Percentiles rank a stretch among this genome's conserved stretches.
Conservation (phyloP, 2,113 vertebrate genomes). For the Garra rufa region DNA sequence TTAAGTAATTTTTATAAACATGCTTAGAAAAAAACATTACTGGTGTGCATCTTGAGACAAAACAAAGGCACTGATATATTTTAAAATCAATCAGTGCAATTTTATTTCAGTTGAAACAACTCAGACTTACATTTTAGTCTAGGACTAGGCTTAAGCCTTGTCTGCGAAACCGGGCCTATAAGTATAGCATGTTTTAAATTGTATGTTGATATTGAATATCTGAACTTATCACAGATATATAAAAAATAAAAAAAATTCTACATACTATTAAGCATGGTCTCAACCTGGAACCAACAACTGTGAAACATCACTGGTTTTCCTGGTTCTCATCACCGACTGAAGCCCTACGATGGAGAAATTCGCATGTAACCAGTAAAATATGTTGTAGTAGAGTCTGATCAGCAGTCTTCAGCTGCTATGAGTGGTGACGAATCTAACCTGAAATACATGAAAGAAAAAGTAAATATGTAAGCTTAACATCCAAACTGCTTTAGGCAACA, state of each 20-base stretch:
- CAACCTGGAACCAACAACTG: not conserved
- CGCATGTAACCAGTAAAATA: not conserved
- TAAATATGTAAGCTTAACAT: not conserved
- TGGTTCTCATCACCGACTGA: not conserved
- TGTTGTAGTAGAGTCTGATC: not conserved
- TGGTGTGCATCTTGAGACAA: too few relatives aligned
- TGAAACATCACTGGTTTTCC: not conserved
- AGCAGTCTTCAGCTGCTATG: not conserved
- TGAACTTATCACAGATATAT: not conserved
- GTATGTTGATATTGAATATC: not conserved
- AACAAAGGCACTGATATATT: too few relatives aligned
- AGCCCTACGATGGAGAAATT: not conserved
- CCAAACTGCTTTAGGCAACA: not conserved
- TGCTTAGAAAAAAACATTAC: too few relatives aligned
- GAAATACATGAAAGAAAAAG: not conserved
- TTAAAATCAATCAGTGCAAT: too few relatives aligned
- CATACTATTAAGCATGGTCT: too few relatives aligned
- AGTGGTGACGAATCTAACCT: not conserved
- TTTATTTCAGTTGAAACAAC: too few relatives aligned
- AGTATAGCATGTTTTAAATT: not conserved
- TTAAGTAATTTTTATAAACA: too few relatives aligned
- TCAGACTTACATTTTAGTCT: too few relatives aligned
- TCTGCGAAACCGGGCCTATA: too few relatives aligned
- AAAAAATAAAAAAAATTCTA: not conserved
- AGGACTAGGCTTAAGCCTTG: too few relatives aligned